Evolutionary conservation across 2,797 vertebrate genomes (phyloP).

Genomic region (Rhyacichthys aspro): DNA sequence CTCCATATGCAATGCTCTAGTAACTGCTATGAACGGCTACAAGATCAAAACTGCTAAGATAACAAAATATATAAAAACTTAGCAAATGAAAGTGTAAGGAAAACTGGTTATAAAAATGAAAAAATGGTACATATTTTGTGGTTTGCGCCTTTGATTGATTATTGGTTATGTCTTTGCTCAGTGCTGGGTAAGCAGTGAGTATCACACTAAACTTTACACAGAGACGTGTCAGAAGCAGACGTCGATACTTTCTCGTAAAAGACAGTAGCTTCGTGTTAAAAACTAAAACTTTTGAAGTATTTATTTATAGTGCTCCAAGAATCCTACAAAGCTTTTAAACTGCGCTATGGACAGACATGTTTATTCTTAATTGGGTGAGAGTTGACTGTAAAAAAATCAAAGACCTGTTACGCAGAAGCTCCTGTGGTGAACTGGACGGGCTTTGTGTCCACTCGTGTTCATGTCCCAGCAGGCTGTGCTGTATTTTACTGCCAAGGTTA

Average conservation of each 20-base stretch:
- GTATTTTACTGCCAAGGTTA: conserved; percentile 2
- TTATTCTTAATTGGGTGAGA: conserved; percentile 17
- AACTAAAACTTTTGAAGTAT: too few relatives aligned
- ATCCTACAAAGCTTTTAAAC: background rate
- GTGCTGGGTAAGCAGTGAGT: conserved; percentile 32
- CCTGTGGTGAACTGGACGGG: conserved; percentile 14
- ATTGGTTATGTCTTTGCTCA: conserved; percentile 13
- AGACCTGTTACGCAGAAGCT: conserved; percentile 33
- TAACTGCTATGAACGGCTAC: background rate
- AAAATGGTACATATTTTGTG: background rate
- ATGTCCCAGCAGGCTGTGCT: conserved; percentile 6
- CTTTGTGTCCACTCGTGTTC: conserved; percentile 12
- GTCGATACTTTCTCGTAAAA: conserved; percentile 13
- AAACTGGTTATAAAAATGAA: background rate
- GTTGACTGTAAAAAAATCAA: conserved; percentile 22
- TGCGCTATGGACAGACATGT: background rate
- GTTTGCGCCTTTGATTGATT: conserved; percentile 35
- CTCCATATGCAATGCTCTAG: background rate
- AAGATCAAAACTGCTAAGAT: background rate
- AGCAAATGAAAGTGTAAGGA: background rate
- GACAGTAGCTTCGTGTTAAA: background rate
- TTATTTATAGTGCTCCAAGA: too few relatives aligned
- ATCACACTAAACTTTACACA: conserved; percentile 22
- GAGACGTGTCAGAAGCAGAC: conserved; percentile 22
- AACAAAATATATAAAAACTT: background rate